phyloP scores from a whole-genome alignment of 1,140 invertebrate genomes.

The Orius insidiosus region DNA sequence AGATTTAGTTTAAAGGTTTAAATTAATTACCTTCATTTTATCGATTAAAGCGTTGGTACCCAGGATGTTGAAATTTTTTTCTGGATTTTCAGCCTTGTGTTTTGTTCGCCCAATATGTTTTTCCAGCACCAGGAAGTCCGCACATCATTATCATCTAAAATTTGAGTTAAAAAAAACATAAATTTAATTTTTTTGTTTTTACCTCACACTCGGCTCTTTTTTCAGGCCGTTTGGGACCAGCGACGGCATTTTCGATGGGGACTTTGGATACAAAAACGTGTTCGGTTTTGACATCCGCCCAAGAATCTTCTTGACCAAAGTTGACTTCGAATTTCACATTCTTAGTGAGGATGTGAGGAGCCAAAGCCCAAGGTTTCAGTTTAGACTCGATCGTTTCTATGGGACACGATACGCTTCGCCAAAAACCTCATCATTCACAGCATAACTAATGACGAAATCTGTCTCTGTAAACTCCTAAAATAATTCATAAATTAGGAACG shows the following conservation, averaged over 20 bases:
- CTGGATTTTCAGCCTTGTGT: slow-evolving; percentile 43
- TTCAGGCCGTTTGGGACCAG: slow-evolving; percentile 49
- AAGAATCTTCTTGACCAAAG: slow-evolving; percentile 58
- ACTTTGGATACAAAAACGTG: slow-evolving; percentile 24
- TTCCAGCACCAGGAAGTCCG: slow-evolving; percentile 75
- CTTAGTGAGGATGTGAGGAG: slow-evolving; percentile 76
- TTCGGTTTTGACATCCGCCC: slow-evolving; percentile 25
- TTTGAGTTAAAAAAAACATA: slow-evolving; percentile 9
- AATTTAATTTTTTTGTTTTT: slow-evolving; percentile 19
- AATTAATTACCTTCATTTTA: slow-evolving; percentile 68
- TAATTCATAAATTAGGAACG: background rate
- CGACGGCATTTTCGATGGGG: slow-evolving; percentile 39
- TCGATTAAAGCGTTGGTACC: slow-evolving; percentile 70
- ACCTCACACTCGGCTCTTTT: slow-evolving; percentile 66
- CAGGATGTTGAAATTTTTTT: slow-evolving; percentile 70
- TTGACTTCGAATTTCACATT: slow-evolving; percentile 74
- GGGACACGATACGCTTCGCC: slow-evolving; percentile 39
- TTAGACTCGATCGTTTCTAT: slow-evolving; percentile 31
- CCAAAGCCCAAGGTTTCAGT: slow-evolving; percentile 34
- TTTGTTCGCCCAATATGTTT: slow-evolving; percentile 75
- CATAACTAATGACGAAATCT: slow-evolving; percentile 47
- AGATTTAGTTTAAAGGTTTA: background rate
- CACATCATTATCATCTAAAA: slow-evolving; percentile 70
- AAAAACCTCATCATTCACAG: slow-evolving; percentile 65
- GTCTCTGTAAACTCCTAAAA: slow-evolving; percentile 39